These are phyloP conservation scores for Daboia siamensis DNA, from an alignment of 2,113 vertebrate genomes.

Conservation along the genomic window DNA sequence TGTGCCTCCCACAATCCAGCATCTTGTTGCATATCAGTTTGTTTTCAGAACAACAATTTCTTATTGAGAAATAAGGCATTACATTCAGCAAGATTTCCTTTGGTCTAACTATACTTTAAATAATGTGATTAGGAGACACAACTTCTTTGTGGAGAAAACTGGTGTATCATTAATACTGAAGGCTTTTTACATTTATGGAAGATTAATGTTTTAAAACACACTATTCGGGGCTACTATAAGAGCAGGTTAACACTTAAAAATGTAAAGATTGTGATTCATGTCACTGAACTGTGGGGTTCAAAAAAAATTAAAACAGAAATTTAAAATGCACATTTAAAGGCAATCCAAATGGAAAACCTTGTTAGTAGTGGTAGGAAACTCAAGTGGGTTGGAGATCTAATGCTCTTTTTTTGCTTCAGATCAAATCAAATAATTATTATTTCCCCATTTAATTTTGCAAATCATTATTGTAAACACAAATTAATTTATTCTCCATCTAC, in stretches of 20 bases:
- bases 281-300: neutral
- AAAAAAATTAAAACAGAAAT: neutral
- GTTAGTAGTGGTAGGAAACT: neutral
- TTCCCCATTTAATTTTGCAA: neutral
- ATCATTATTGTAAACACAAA: neutral
- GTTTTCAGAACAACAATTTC: neutral
- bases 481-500: neutral
- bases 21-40: neutral
- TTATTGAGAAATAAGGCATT: neutral
- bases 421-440: neutral
- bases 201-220: neutral
- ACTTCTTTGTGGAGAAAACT: neutral
- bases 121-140: neutral
- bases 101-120: neutral
- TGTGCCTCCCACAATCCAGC: neutral
- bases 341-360: neutral
- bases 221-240: neutral
- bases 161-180: neutral
- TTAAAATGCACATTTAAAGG: neutral
- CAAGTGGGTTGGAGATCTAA: neutral
- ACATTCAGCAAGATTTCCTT: neutral
- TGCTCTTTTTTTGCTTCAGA: neutral
- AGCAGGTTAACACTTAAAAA: neutral
- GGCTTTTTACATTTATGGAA: neutral
- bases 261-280: neutral